Conservation (phyloP, 2,797 vertebrate genomes). For the Borostomias antarcticus region DNA sequence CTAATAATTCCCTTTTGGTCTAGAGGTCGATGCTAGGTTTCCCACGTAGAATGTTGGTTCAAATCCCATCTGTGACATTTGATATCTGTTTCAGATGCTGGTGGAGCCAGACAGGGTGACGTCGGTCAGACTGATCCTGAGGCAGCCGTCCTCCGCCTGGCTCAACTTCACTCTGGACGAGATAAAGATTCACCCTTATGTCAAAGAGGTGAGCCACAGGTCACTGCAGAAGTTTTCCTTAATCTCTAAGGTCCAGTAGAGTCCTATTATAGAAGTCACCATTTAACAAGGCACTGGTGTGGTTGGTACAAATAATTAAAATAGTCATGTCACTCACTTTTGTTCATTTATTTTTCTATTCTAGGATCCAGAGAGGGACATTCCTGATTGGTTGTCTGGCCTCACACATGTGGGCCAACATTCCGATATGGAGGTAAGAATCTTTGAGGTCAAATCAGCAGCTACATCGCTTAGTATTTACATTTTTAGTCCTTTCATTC, state of each 20-base stretch:
- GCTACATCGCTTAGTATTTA: background rate
- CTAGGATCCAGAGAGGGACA: constrained; percentile 84
- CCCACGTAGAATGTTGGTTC: no score
- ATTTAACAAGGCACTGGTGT: no score
- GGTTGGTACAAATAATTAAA: no score
- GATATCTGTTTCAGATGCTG: constrained; percentile 84
- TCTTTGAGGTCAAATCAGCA: background rate
- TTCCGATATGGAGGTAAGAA: constrained; percentile 72
- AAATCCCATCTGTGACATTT: no score
- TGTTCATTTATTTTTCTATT: constrained; percentile 1
- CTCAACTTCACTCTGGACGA: constrained; percentile 88
- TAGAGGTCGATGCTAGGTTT: no score
- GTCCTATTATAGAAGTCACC: no score
- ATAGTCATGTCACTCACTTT: no score
- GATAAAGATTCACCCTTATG: constrained; percentile 79
- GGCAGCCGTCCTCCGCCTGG: constrained; percentile 93
- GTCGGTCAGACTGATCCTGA: constrained; percentile 85
- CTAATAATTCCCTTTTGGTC: no score
- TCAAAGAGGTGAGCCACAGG: constrained; percentile 70
- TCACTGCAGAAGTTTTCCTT: background rate
- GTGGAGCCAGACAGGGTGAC: constrained; percentile 81
- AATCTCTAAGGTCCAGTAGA: background rate
- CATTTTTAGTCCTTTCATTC: background rate
- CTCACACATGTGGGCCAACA: constrained; percentile 80
- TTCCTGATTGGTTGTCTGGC: constrained; percentile 89